Evolutionary conservation across 1,140 invertebrate species (phyloP), one percentile per base, ranked within the genome.

Genomic region (Phenacoccus solenopsis): DNA sequence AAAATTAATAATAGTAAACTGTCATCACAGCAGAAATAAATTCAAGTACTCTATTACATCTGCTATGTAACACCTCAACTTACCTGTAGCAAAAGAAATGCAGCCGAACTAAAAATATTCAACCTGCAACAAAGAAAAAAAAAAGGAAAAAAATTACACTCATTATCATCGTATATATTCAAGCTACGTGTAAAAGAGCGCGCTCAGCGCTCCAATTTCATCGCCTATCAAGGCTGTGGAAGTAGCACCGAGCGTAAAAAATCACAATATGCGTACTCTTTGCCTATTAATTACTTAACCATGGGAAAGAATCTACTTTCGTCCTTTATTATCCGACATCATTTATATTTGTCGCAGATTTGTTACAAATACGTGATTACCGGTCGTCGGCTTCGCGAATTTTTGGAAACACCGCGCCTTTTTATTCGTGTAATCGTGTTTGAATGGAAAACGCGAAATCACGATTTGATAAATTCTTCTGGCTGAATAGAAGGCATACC

Each of bases 201-300:
- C 38, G 38, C 13, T 9, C 12, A 10, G 38, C 38, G 38, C 38
- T 49, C 38, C 13, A 5, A 49, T n/a, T n/a, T n/a, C n/a, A n/a
- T n/a, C n/a, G n/a, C n/a, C n/a, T n/a, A n/a, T n/a, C n/a, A n/a
- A n/a, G n/a, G n/a, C n/a, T n/a, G n/a, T n/a, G 16, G 20, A 49
- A 49, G 38, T 49, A 49, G 38, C 38, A 49, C 38, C 38, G 38
- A 49, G 38, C 38, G 38, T 49, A 49, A 49, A 49, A 49, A 49
- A 49, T 49, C 38, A 49, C 38, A 49, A 49, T 49, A 49, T 49
- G 38, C 38, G 38, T n/a, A n/a, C n/a, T n/a, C n/a, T n/a, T n/a
- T n/a, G 38, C 16, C 20, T 49, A 7, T 49, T 49, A 49, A 49
- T 49, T 49, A 49, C 38, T 49, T 49, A 49, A 49, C 20, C 38